Evolutionary conservation across 2,113 vertebrate genomes (phyloP).

Genomic region (Nesogale talazaci): DNA sequence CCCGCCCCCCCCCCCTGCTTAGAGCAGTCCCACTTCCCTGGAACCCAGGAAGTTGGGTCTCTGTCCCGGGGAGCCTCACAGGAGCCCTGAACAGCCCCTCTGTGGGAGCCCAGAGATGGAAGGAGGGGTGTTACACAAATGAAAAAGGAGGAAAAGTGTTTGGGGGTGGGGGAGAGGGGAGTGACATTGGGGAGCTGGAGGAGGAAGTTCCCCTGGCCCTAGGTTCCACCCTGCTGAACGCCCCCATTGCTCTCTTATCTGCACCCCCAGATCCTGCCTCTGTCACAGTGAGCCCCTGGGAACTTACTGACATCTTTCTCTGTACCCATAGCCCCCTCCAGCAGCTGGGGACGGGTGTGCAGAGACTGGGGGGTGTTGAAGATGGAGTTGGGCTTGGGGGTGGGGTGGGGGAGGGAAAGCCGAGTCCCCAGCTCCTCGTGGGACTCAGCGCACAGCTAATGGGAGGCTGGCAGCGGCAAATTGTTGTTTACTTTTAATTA

Average conservation of each 20-base stretch:
- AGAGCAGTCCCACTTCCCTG: neutral
- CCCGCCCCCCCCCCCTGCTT: too few species aligned
- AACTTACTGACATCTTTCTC: neutral
- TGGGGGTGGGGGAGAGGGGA: neutral
- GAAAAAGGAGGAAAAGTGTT: conserved; percentile 75
- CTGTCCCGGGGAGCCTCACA: conserved; percentile 46
- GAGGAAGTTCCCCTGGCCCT: neutral
- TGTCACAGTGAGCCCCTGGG: neutral
- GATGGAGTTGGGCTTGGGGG: conserved; percentile 1
- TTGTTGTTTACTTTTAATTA: conserved; percentile 86
- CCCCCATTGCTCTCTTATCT: neutral
- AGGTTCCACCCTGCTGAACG: too few species aligned
- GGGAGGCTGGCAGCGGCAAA: conserved; percentile 83
- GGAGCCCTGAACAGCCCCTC: conserved; percentile 66
- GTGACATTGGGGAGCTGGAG: neutral
- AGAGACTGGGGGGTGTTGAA: neutral
- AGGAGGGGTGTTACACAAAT: conserved; percentile 79
- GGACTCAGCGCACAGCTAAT: conserved; percentile 75
- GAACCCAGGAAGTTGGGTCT: conserved; percentile 13
- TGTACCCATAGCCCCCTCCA: neutral
- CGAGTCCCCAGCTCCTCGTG: conserved; percentile 45
- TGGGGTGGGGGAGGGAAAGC: conserved; percentile 49
- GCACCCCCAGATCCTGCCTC: neutral
- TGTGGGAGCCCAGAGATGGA: conserved; percentile 78
- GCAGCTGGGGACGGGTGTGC: neutral